A percentile compares a stretch with the other conserved stretches of the same genome.
These are phyloP conservation scores for Erebia epiphron DNA, from an alignment of 2,888 invertebrate genomes.

Conservation along the genomic window DNA sequence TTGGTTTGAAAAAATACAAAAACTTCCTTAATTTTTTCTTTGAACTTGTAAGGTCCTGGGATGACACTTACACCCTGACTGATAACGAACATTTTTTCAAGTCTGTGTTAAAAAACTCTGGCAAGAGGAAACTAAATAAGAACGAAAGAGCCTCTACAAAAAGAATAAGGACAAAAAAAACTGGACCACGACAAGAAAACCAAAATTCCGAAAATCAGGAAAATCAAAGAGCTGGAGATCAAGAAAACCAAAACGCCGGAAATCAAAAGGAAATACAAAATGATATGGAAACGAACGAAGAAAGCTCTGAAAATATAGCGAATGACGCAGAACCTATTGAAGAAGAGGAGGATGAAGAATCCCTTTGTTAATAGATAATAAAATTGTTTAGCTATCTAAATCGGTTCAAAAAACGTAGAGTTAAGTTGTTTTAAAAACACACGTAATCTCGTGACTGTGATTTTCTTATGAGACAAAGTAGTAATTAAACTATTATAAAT, in stretches of 20 bases:
- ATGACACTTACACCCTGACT: slow-evolving; percentile 1
- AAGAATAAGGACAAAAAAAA: slow-evolving; percentile 4
- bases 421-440: slow-evolving; percentile 12
- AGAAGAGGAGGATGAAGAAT: slow-evolving; percentile 6
- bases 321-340: slow-evolving; percentile 5
- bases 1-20: slow-evolving; percentile 11
- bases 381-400: slow-evolving; percentile 8
- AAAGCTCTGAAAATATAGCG: neutral
- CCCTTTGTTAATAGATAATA: slow-evolving; percentile 6
- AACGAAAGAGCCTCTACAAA: slow-evolving; percentile 6
- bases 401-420: slow-evolving; percentile 9
- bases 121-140: slow-evolving; percentile 5
- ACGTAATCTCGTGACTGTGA: slow-evolving; percentile 15
- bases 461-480: slow-evolving; percentile 7
- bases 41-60: slow-evolving; percentile 2
- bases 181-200: neutral
- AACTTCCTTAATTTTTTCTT: slow-evolving; percentile 5
- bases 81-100: slow-evolving; percentile 12
- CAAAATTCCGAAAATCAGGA: neutral
- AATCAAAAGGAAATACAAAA: slow-evolving; percentile 4
- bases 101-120: slow-evolving; percentile 4
- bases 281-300: neutral
- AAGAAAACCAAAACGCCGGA: neutral
- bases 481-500: slow-evolving; percentile 9
- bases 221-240: neutral